Evolutionary conservation across 1,140 invertebrate species (phyloP).

Genomic region (Alviniconcha marisindica): DNA sequence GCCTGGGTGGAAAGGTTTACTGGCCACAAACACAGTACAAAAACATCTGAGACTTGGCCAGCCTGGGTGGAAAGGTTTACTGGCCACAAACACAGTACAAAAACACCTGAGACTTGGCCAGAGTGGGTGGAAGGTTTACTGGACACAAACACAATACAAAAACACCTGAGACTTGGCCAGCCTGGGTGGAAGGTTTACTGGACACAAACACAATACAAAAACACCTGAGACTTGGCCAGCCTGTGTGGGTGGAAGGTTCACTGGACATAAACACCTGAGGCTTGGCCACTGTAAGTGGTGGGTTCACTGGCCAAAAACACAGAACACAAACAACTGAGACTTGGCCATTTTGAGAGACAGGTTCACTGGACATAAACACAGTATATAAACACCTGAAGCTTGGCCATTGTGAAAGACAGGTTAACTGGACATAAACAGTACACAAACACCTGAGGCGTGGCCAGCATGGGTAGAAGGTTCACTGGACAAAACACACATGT

Average conservation of each 20-base stretch:
- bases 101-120: conserved; percentile 84
- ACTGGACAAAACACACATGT: conserved; percentile 81
- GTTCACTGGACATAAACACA: too few relatives aligned
- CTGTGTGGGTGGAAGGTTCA: neutral
- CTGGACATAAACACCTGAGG: too few relatives aligned
- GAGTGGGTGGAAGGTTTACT: conserved; percentile 96
- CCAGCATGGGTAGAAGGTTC: conserved; percentile 96
- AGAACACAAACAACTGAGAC: too few relatives aligned
- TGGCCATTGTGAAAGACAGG: conserved; percentile 95
- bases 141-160: conserved; percentile 64
- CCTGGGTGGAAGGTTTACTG: conserved; percentile 96
- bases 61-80: neutral
- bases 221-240: too few relatives aligned
- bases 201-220: conserved; percentile 63
- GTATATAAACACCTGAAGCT: conserved; percentile 77
- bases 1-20: neutral
- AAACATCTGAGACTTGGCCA: too few relatives aligned
- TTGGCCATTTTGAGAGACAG: too few relatives aligned
- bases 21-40: too few relatives aligned
- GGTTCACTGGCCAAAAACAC: too few relatives aligned
- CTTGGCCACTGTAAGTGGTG: too few relatives aligned
- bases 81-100: too few relatives aligned
- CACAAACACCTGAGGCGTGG: conserved; percentile 79
- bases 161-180: conserved; percentile 84
- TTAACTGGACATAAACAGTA: conserved; percentile 83